Evolutionary conservation across 1,140 invertebrate genomes (phyloP).

Genomic region (Goniozus legneri): DNA sequence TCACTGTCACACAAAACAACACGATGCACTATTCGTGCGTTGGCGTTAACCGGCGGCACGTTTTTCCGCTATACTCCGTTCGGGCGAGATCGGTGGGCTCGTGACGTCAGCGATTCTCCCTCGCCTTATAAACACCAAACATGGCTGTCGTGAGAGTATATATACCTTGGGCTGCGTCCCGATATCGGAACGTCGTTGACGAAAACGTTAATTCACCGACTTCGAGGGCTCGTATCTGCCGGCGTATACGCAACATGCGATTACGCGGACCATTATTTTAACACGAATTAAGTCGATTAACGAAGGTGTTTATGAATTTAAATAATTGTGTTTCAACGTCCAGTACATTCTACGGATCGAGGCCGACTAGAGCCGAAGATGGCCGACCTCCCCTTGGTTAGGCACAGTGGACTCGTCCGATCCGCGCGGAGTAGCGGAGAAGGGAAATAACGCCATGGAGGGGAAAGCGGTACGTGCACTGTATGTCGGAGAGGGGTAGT

Average conservation of each 20-base stretch:
- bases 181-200: neutral
- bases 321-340: too few relatives aligned
- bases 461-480: constrained; percentile 23
- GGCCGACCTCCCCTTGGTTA: constrained; percentile 46
- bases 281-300: too few relatives aligned
- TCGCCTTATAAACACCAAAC: constrained; percentile 55
- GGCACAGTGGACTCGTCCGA: constrained; percentile 52
- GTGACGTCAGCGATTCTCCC: constrained; percentile 52
- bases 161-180: constrained; percentile 36
- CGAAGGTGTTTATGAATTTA: too few relatives aligned
- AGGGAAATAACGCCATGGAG: constrained; percentile 17
- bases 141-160: constrained; percentile 49
- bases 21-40: too few relatives aligned
- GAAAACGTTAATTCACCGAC: too few relatives aligned
- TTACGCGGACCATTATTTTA: too few relatives aligned
- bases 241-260: too few relatives aligned
- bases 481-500: constrained; percentile 18
- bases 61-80: constrained; percentile 28
- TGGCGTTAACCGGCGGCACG: constrained; percentile 25
- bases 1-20: too few relatives aligned
- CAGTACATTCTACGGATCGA: constrained; percentile 51
- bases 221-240: too few relatives aligned
- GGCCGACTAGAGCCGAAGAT: constrained; percentile 49
- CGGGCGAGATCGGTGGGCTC: constrained; percentile 35
- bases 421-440: constrained; percentile 28